Percentiles rank a stretch among this genome's conserved stretches.
These are phyloP conservation scores for Halictus rubicundus DNA, from an alignment of 1,140 invertebrate genomes.

Conservation along the genomic window DNA sequence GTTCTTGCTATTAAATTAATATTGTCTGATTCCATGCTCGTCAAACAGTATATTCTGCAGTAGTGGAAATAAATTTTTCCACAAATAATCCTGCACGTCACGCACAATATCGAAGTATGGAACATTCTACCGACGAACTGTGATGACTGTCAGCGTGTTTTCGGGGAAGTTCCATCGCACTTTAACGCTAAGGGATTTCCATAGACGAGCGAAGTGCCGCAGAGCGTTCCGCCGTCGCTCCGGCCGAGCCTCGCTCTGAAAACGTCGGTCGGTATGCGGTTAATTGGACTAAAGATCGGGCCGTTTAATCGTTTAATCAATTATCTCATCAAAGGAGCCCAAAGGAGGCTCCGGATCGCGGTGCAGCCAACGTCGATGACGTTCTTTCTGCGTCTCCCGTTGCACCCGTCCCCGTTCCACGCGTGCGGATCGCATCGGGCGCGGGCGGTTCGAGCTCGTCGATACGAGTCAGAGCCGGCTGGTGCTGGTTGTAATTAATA, in stretches of 20 bases:
- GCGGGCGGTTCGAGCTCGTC: conserved; percentile 28
- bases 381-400: conserved; percentile 17
- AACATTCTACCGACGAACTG: too few relatives aligned
- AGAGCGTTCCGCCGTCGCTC: too few relatives aligned
- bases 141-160: too few relatives aligned
- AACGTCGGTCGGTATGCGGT: background rate
- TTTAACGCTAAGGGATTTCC: too few relatives aligned
- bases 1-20: too few relatives aligned
- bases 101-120: too few relatives aligned
- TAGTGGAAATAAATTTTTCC: too few relatives aligned
- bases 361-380: background rate
- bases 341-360: conserved; percentile 25
- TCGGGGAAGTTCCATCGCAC: too few relatives aligned
- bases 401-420: conserved; percentile 19
- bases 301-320: conserved; percentile 39
- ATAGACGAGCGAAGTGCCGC: too few relatives aligned
- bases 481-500: conserved; percentile 62
- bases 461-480: conserved; percentile 47
- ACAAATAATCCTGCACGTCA: too few relatives aligned
- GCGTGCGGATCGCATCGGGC: background rate
- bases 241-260: background rate
- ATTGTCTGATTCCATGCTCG: too few relatives aligned
- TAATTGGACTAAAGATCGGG: conserved; percentile 30
- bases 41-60: too few relatives aligned
- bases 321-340: conserved; percentile 39